Evolutionary conservation across 2,888 invertebrate species (phyloP).

Genomic region (Trilocha varians): DNA sequence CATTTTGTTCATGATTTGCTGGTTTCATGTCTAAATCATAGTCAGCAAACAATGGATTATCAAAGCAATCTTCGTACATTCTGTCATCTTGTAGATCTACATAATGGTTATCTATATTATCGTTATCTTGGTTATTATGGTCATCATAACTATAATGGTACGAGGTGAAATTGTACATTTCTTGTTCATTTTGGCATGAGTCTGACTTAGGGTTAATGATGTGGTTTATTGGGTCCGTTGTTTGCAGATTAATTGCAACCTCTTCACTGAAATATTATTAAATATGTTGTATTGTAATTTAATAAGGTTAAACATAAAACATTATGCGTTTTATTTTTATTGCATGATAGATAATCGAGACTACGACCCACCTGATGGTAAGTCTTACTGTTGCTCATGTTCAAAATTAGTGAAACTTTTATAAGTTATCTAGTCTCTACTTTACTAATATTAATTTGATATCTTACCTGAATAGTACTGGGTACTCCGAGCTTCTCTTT

Average conservation of each 20-base stretch:
- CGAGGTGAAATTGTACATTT: slow-evolving; percentile 9
- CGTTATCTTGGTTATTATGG: slow-evolving; percentile 2
- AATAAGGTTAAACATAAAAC: no score
- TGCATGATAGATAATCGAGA: no score
- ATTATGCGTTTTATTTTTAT: no score
- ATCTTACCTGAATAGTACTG: slow-evolving; percentile 48
- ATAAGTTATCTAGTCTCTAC: no score
- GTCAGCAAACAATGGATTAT: not conserved
- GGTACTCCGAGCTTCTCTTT: slow-evolving; percentile 51
- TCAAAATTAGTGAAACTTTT: no score
- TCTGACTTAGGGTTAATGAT: slow-evolving; percentile 39
- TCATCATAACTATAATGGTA: slow-evolving; percentile 4
- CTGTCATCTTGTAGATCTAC: slow-evolving; percentile 1
- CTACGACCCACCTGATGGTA: no score
- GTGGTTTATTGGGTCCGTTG: slow-evolving; percentile 31
- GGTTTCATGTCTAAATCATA: slow-evolving; percentile 9
- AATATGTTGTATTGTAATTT: no score
- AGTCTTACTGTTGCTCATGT: no score
- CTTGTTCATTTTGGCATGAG: slow-evolving; percentile 22
- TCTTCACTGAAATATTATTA: slow-evolving; percentile 40
- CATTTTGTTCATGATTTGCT: slow-evolving; percentile 5
- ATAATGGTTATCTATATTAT: slow-evolving; percentile 2
- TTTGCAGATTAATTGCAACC: slow-evolving; percentile 45
- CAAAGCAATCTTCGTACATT: slow-evolving; percentile 1
- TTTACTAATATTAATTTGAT: not conserved